Conservation (phyloP, 2,113 vertebrate genomes). For the Nibea coibor region DNA sequence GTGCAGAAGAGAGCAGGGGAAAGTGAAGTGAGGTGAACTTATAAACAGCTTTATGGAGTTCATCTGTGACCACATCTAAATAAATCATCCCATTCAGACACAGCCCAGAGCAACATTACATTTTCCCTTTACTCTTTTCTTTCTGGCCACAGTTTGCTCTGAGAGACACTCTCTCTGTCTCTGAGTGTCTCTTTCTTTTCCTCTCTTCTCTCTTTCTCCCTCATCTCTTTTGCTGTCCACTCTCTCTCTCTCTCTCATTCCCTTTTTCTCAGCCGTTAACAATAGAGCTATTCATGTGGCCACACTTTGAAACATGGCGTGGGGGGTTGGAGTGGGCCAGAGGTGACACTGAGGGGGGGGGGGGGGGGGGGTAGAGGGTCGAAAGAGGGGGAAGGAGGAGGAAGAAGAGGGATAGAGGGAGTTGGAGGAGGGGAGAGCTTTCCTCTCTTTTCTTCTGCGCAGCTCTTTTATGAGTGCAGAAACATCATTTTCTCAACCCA, state of each 20-base stretch:
- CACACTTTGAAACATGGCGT: slow-evolving; percentile 83
- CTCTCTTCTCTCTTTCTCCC: slow-evolving; percentile 12
- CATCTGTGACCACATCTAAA: slow-evolving; percentile 64
- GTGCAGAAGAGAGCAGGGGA: slow-evolving; percentile 44
- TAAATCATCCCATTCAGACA: slow-evolving; percentile 67
- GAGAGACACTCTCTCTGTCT: slow-evolving; percentile 30
- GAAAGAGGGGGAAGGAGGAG: slow-evolving; percentile 2
- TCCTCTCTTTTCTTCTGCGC: slow-evolving; percentile 66
- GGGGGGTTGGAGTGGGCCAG: slow-evolving; percentile 75
- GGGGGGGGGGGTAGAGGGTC: not conserved
- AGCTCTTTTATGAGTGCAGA: slow-evolving; percentile 76
- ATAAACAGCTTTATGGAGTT: slow-evolving; percentile 68
- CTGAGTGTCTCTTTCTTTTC: slow-evolving; percentile 15
- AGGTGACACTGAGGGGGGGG: slow-evolving; percentile 75
- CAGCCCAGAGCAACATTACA: slow-evolving; percentile 54
- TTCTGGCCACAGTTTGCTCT: slow-evolving; percentile 25
- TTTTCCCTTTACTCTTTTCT: slow-evolving; percentile 63
- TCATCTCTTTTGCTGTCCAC: slow-evolving; percentile 58
- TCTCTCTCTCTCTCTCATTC: slow-evolving; percentile 51
- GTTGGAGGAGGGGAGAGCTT: slow-evolving; percentile 34
- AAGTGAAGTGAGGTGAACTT: slow-evolving; percentile 47
- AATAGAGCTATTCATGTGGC: slow-evolving; percentile 84
- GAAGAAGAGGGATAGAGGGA: slow-evolving; percentile 2
- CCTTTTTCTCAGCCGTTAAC: slow-evolving; percentile 74
- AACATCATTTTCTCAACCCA: slow-evolving; percentile 84